Conservation (phyloP, 2,797 vertebrate species). For the Micrastur ruficollis region DNA sequence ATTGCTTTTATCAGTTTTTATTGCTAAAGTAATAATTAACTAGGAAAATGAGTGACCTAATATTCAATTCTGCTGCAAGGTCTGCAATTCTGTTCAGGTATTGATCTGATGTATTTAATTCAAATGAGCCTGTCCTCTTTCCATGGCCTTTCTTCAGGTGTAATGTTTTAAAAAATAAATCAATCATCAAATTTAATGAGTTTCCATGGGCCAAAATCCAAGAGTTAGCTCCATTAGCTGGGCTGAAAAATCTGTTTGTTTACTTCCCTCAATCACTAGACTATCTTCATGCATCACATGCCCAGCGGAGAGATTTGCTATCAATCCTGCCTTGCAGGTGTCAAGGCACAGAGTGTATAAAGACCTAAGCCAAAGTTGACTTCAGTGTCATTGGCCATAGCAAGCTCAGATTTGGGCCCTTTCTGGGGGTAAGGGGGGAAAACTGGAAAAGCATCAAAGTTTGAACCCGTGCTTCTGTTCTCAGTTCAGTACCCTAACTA, state of each 20-base stretch:
- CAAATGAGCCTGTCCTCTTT: not conserved
- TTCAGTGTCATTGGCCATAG: not conserved
- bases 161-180: not conserved
- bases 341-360: not conserved
- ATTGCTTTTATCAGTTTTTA: not conserved
- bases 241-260: not conserved
- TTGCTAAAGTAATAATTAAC: not conserved
- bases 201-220: not conserved
- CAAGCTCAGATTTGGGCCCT: not conserved
- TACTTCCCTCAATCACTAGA: not conserved
- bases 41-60: not conserved
- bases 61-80: not conserved
- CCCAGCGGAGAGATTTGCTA: not conserved
- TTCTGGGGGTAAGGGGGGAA: not conserved
- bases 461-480: not conserved
- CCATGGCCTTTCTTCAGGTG: not conserved
- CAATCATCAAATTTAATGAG: not conserved
- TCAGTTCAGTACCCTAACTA: not conserved
- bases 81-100: not conserved
- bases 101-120: not conserved
- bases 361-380: not conserved
- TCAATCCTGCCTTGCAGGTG: not conserved
- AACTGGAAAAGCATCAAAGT: not conserved
- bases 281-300: not conserved
- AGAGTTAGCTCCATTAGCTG: not conserved